phyloP scores from a whole-genome alignment of 2,797 vertebrate species.

The Vireo griseus region DNA sequence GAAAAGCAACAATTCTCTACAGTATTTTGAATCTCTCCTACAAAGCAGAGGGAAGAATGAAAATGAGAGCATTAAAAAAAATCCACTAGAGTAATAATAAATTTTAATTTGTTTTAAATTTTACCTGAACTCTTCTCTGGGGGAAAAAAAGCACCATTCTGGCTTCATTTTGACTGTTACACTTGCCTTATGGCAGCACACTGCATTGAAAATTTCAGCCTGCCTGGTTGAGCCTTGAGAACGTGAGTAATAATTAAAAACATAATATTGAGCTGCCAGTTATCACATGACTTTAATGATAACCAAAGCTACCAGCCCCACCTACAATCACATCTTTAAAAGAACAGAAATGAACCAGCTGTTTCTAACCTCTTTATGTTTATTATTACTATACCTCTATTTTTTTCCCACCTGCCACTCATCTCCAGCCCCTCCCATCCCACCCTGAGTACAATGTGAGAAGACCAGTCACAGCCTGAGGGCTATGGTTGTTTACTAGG shows the following conservation, averaged over 20 bases:
- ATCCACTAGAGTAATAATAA: background rate
- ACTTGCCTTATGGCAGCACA: background rate
- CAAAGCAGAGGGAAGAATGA: background rate
- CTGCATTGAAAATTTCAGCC: background rate
- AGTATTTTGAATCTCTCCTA: background rate
- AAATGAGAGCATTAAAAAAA: background rate
- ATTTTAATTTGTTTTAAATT: background rate
- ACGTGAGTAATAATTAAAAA: background rate
- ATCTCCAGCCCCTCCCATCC: background rate
- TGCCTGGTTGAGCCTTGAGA: background rate
- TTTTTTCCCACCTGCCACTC: background rate
- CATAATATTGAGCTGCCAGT: background rate
- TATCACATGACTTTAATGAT: background rate
- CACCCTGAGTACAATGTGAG: background rate
- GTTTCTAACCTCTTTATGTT: background rate
- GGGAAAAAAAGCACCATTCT: accelerated
- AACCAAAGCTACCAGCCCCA: background rate
- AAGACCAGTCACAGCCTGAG: background rate
- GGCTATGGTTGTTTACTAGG: background rate
- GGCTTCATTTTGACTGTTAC: background rate
- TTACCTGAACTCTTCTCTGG: background rate
- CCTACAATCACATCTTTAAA: background rate
- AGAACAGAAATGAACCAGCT: background rate
- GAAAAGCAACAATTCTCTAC: background rate
- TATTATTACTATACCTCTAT: background rate